Base-by-base conservation (phyloP, 2,888 invertebrate genomes). In the Drosophila mettleri region DNA sequence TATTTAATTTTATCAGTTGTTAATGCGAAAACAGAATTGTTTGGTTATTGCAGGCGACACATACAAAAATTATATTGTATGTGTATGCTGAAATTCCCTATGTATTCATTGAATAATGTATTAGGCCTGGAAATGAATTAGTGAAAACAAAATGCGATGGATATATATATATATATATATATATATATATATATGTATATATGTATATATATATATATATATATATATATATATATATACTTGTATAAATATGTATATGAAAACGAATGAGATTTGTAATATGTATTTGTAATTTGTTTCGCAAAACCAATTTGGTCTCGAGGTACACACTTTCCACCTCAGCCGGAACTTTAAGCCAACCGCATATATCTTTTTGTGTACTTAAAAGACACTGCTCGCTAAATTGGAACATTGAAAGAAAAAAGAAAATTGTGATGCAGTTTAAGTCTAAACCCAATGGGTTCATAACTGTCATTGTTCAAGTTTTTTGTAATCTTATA, bases 381-480 rank as follows among this genome's bases (percentile, higher is more conserved):
- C 86, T 88, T 84, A 83, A 49, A 49, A 80, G 73, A 66, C 81
- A 67, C 57, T 69, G 41, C 57, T 39, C 49, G 43, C 38, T n/a
- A 55, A 48, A 27, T 38, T 53, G 59, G 41, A 46, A 33, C 43
- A 31, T 29, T 45, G 16, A 18, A 12, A 18, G 12, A 16, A 9
- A 16, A 18, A n/a, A 29, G 29, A 18, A 16, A 29, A 16, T 34
- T 31, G 74, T 77, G 78, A 74, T 74, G 79, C 64, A 65, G 65
- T 65, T 77, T 72, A 90, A 89, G 86, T 86, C 89, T 92, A 92
- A 92, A 91, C 92, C 92, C 92, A 92, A 92, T 92, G 92, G 92
- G 92, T 92, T 92, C 91, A 91, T 90, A 86, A 82, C 80, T 86
- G 81, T 87, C 54, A 75, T 82, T 83, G 70, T 83, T 86, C 78